A percentile compares a stretch with the other conserved stretches of the same genome.
These are phyloP conservation scores for Paguma larvata DNA, from an alignment of 2,797 vertebrate species.

Conservation along the genomic window DNA sequence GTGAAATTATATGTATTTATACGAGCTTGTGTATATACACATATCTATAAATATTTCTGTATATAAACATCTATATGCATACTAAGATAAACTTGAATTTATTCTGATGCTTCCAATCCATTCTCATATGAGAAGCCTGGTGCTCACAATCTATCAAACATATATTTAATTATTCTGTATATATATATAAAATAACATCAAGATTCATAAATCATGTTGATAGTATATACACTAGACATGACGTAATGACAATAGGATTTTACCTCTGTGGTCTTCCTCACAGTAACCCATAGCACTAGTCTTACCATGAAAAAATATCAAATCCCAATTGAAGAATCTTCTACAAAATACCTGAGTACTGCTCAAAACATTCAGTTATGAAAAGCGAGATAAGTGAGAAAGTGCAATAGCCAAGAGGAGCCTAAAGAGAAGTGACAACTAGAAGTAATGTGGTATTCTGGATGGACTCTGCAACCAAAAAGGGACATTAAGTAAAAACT, in stretches of 20 bases:
- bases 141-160: neutral
- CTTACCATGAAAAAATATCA: neutral
- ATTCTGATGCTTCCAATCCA: neutral
- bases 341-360: neutral
- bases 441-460: neutral
- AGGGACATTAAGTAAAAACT: neutral
- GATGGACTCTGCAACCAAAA: neutral
- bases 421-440: neutral
- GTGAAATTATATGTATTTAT: neutral
- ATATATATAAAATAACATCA: neutral
- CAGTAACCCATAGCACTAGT: neutral
- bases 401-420: neutral
- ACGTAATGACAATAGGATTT: neutral
- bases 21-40: neutral
- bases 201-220: neutral
- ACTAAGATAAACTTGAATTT: constrained; percentile 13
- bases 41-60: neutral
- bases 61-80: neutral
- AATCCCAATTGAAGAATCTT: neutral
- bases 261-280: neutral
- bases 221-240: neutral
- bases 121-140: neutral
- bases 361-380: neutral
- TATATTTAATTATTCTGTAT: constrained; percentile 12
- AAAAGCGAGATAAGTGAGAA: neutral